These are phyloP conservation scores for Haliaeetus leucogaster DNA, from an alignment of 2,113 vertebrate species.

Conservation along the genomic window DNA sequence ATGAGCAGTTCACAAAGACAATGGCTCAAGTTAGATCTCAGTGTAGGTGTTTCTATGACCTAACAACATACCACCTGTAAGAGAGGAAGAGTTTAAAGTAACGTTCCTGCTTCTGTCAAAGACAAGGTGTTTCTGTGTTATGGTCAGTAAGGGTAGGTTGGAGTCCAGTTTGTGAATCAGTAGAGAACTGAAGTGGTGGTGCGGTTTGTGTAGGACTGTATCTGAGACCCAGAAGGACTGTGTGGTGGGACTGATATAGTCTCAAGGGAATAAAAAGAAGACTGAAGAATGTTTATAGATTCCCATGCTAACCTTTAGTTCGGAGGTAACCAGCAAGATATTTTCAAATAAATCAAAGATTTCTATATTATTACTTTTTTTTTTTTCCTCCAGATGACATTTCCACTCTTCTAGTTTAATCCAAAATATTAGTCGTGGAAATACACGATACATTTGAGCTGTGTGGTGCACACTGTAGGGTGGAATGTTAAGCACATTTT, in stretches of 20 bases:
- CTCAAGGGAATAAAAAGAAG: not conserved
- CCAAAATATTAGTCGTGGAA: not conserved
- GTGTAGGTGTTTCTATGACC: not conserved
- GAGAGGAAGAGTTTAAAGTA: not conserved
- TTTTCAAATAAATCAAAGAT: not conserved
- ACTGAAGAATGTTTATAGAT: not conserved
- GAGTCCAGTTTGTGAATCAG: not conserved
- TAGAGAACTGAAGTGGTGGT: not conserved
- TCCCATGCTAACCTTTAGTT: not conserved
- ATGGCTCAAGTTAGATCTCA: not conserved
- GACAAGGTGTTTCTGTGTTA: not conserved
- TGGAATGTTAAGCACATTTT: not conserved
- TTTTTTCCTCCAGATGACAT: fast-evolving
- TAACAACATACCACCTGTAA: not conserved
- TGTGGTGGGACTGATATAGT: not conserved
- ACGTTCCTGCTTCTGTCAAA: not conserved
- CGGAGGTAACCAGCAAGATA: not conserved
- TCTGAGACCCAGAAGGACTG: not conserved
- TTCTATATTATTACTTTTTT: not conserved
- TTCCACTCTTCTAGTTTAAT: not conserved
- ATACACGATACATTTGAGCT: not conserved
- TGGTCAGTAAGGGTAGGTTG: not conserved
- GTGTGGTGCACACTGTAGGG: not conserved
- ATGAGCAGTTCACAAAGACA: not conserved
- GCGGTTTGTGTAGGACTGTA: not conserved